Evolutionary conservation across 2,797 vertebrate genomes (phyloP).

Genomic region (Lithobates pipiens): DNA sequence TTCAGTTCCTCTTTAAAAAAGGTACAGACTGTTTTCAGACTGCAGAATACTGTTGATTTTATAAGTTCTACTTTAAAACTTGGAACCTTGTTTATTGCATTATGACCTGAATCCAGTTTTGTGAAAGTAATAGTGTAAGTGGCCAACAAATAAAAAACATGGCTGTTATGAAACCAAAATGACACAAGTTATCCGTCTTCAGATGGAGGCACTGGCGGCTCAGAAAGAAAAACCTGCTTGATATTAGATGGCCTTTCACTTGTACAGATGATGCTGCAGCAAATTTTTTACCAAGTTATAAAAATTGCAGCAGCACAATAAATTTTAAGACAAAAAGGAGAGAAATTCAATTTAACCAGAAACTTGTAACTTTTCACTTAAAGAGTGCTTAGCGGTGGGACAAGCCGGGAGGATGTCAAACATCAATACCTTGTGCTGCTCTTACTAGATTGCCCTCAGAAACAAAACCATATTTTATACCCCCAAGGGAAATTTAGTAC

Average conservation of each 20-base stretch:
- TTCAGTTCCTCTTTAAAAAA: neutral
- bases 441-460: slow-evolving; percentile 71
- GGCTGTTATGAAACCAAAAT: slow-evolving; percentile 63
- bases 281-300: slow-evolving; percentile 71
- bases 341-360: slow-evolving; percentile 74
- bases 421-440: slow-evolving; percentile 72
- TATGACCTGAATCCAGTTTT: neutral
- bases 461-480: slow-evolving; percentile 72
- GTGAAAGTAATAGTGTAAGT: slow-evolving; percentile 12
- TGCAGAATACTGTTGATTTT: slow-evolving; percentile 3
- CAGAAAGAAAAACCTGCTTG: slow-evolving; percentile 65
- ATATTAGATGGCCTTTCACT: slow-evolving; percentile 66
- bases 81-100: slow-evolving; percentile 26
- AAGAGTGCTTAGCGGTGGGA: slow-evolving; percentile 68
- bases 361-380: slow-evolving; percentile 73
- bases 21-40: neutral
- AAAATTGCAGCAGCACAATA: slow-evolving; percentile 72
- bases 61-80: slow-evolving; percentile 18
- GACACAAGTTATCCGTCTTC: slow-evolving; percentile 65
- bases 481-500: slow-evolving; percentile 74
- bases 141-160: slow-evolving; percentile 64
- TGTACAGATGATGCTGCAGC: slow-evolving; percentile 69
- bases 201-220: slow-evolving; percentile 58
- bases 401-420: slow-evolving; percentile 66
- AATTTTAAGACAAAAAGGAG: slow-evolving; percentile 70